These are phyloP conservation scores for Pseudolycoriella hygida DNA, from an alignment of 2,888 invertebrate genomes.

Conservation along the genomic window DNA sequence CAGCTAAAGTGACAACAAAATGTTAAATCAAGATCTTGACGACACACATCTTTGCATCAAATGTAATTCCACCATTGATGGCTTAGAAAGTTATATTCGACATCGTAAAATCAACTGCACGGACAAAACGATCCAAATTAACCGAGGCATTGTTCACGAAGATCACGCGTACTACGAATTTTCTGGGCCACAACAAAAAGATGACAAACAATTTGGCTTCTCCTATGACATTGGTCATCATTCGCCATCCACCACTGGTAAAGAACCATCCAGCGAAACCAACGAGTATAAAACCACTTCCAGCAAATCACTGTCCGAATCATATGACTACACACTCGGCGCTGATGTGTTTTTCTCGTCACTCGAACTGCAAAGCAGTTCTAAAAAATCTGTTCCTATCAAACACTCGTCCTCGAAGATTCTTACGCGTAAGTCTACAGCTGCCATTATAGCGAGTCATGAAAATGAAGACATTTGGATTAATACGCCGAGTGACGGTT, in stretches of 20 bases:
- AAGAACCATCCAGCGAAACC: background rate
- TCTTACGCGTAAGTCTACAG: constrained; percentile 20
- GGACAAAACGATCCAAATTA: constrained; percentile 15
- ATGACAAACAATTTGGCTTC: constrained; percentile 6
- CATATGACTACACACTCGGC: constrained; percentile 37
- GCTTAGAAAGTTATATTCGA: constrained; percentile 69
- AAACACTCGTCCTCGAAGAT: constrained; percentile 23
- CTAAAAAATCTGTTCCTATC: constrained; percentile 27
- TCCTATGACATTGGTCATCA: constrained; percentile 12
- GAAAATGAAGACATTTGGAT: constrained; percentile 19
- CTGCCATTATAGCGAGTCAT: constrained; percentile 24
- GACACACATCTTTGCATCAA: constrained; percentile 79
- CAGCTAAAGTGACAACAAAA: constrained; percentile 10
- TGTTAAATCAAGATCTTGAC: constrained; percentile 38
- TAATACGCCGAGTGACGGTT: constrained; percentile 10
- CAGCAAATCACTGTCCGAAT: constrained; percentile 20
- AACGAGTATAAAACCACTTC: constrained; percentile 18
- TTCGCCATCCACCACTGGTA: constrained; percentile 2
- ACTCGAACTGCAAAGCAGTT: constrained; percentile 57
- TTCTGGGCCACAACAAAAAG: constrained; percentile 5
- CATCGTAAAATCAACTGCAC: constrained; percentile 59
- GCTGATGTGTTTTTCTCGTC: constrained; percentile 80
- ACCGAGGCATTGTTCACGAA: constrained; percentile 8
- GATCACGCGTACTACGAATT: constrained; percentile 9
- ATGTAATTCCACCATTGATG: constrained; percentile 65